These are phyloP conservation scores for Cossypha dichroa DNA, from an alignment of 2,797 vertebrate species.

Conservation along the genomic window DNA sequence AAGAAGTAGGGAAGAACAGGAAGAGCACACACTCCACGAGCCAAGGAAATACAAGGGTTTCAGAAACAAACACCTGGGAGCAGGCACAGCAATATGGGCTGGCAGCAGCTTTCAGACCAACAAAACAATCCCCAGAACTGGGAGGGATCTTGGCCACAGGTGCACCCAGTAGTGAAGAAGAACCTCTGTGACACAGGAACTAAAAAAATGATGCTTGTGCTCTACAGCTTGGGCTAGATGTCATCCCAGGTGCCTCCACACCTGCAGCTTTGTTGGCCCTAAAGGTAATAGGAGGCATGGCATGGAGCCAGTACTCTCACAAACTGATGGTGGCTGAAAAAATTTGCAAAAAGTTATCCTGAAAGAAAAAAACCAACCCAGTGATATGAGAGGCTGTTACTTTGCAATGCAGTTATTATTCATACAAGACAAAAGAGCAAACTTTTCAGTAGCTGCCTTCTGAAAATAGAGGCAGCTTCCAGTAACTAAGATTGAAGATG, in stretches of 20 bases:
- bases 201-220: background rate
- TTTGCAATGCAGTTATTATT: background rate
- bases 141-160: background rate
- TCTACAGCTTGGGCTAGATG: background rate
- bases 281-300: fast-evolving
- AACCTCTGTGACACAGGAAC: background rate
- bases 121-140: background rate
- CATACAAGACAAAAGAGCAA: background rate
- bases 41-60: background rate
- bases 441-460: background rate
- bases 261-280: background rate
- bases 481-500: background rate
- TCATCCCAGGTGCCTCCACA: background rate
- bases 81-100: background rate
- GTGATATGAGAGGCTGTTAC: background rate
- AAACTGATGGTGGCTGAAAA: background rate
- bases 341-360: background rate
- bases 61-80: background rate
- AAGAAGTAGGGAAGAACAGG: background rate
- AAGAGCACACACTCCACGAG: background rate
- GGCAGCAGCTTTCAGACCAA: background rate
- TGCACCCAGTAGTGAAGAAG: background rate
- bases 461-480: background rate
- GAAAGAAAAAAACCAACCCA: background rate
- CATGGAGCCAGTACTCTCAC: background rate